A percentile compares a stretch with the other conserved stretches of the same genome.
Evolutionary conservation across 2,797 vertebrate genomes (phyloP).

Genomic region (Syncerus caffer): DNA sequence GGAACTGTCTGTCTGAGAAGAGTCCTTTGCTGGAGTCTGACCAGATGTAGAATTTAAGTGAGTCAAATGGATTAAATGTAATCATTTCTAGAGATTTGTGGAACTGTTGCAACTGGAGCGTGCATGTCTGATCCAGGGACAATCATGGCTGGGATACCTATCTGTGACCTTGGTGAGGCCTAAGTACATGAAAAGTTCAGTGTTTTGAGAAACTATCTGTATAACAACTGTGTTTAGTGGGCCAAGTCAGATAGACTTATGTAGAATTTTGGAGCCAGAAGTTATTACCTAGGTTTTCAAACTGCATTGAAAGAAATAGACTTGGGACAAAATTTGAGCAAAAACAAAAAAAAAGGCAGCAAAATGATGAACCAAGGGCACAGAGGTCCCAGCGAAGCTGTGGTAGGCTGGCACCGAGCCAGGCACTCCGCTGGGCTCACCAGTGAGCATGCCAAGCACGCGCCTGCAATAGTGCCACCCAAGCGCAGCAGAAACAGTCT

Average conservation of each 20-base stretch:
- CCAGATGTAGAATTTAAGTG: not conserved
- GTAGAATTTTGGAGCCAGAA: not conserved
- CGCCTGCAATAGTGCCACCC: not conserved
- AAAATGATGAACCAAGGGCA: not conserved
- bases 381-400: not conserved
- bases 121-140: not conserved
- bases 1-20: not conserved
- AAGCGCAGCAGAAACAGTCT: not conserved
- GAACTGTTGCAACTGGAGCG: not conserved
- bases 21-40: not conserved
- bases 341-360: not conserved
- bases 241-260: not conserved
- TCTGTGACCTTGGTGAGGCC: not conserved
- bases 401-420: not conserved
- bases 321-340: not conserved
- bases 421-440: not conserved
- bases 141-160: not conserved
- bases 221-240: not conserved
- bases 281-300: not conserved
- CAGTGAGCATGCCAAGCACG: not conserved
- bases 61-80: not conserved
- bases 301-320: not conserved
- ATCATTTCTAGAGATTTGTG: not conserved
- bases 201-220: not conserved
- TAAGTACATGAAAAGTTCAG: not conserved